phyloP scores from a whole-genome alignment of 2,113 vertebrate genomes.

The Castor canadensis region DNA sequence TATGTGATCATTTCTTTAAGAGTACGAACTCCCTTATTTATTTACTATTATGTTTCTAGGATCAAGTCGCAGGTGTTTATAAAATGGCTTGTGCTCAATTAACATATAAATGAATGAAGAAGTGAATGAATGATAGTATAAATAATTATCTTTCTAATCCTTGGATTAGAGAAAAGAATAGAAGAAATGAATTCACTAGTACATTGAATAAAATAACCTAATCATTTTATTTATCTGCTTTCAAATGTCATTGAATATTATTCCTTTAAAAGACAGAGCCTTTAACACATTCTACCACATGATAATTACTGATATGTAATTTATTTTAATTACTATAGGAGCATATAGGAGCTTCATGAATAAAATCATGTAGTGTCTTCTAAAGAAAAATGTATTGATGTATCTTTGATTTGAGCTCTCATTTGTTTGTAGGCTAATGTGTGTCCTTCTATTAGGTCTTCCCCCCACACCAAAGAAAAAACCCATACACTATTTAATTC shows the following conservation, averaged over 20 bases:
- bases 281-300: background rate
- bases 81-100: background rate
- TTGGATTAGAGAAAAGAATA: background rate
- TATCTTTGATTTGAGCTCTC: background rate
- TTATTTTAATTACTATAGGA: background rate
- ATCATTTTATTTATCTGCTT: background rate
- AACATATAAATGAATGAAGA: background rate
- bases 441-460: conserved; percentile 61
- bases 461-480: conserved; percentile 42
- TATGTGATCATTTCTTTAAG: background rate
- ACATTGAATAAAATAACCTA: background rate
- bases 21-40: background rate
- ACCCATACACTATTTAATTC: conserved; percentile 84
- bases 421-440: conserved; percentile 39
- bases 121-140: background rate
- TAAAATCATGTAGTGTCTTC: background rate
- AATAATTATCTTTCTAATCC: background rate
- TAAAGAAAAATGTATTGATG: background rate
- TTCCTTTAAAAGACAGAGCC: background rate
- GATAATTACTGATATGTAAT: background rate
- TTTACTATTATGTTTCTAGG: background rate
- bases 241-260: background rate
- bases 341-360: background rate
- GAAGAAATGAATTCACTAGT: background rate
- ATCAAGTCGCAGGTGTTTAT: background rate